Base-by-base conservation (phyloP, 1,140 invertebrate genomes). In the Heliothis subflexa region DNA sequence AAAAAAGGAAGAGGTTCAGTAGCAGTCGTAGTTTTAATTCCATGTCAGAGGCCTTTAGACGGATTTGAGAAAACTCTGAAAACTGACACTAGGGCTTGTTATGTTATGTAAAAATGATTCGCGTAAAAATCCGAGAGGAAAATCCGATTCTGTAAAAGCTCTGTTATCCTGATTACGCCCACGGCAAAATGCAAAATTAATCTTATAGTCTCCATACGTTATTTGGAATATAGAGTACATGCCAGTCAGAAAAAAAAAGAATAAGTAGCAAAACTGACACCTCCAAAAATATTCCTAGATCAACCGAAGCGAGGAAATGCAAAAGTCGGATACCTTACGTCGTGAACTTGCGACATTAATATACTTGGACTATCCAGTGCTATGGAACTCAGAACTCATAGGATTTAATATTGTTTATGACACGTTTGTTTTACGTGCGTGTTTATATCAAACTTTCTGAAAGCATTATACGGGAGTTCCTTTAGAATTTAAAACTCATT, bases 351-450 rank as follows among this genome's bases (percentile, higher is more conserved):
- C 83, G 85, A 80, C 78, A 73, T 85, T 90, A 91, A 90, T 91
- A 89, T 88, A 84, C 83, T 77, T 81, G 78, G 84, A 86, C 84
- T 86, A 66, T 85, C 82, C 81, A 81, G 47, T 49, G 68, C 21
- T 18, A 18, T 50, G 47, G 64, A 77, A 68, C 72, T 81, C 57
- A 49, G 78, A 91, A 91, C 84, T 88, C 86, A 59, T 78, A 82
- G 81, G 83, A 88, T 91, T 88, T 92, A 88, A 92, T 89, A 91
- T 89, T 87, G 87, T 88, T 89, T 86, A 86, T 86, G 91, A 90
- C 88, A 87, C 88, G 86, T 92, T 88, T 89, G 88, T 86, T 90
- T 88, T 88, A 86, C 87, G 83, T 78, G 57, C 70, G 25, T 86
- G 80, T 88, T 85, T 87, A 86, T 84, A 62, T 79, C 57, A 55